Evolutionary conservation across 1,140 invertebrate species (phyloP).

Genomic region (Stegodyphus dumicola): DNA sequence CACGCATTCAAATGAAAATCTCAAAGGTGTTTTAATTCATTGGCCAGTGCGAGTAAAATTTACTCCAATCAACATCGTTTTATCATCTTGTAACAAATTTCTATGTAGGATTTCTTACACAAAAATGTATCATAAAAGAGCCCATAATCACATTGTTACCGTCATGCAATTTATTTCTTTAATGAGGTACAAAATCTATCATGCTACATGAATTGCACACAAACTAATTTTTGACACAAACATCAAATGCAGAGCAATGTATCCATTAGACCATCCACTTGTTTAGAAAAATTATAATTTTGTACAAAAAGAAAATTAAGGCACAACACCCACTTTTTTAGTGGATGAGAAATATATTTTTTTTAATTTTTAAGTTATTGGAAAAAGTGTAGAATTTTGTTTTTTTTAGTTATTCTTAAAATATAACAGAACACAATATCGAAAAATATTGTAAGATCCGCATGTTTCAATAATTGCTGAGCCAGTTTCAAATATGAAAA

Average conservation of each 20-base stretch:
- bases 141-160: too few relatives aligned
- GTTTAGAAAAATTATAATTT: background rate
- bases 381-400: background rate
- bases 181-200: slow-evolving; percentile 10
- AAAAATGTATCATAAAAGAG: too few relatives aligned
- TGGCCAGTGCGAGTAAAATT: too few relatives aligned
- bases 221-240: background rate
- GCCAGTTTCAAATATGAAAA: background rate
- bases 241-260: background rate
- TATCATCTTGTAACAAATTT: too few relatives aligned
- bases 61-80: too few relatives aligned
- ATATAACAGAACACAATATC: background rate
- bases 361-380: background rate
- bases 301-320: slow-evolving; percentile 20
- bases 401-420: background rate
- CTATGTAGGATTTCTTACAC: too few relatives aligned
- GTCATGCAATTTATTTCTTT: slow-evolving; percentile 33
- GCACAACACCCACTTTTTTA: slow-evolving; percentile 5
- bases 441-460: background rate
- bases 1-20: too few relatives aligned
- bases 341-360: slow-evolving; percentile 2
- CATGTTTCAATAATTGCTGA: background rate
- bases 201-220: slow-evolving; percentile 10
- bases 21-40: too few relatives aligned
- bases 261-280: background rate